Conservation (phyloP, 2,797 vertebrate species). For the Silurus lanzhouensis region DNA sequence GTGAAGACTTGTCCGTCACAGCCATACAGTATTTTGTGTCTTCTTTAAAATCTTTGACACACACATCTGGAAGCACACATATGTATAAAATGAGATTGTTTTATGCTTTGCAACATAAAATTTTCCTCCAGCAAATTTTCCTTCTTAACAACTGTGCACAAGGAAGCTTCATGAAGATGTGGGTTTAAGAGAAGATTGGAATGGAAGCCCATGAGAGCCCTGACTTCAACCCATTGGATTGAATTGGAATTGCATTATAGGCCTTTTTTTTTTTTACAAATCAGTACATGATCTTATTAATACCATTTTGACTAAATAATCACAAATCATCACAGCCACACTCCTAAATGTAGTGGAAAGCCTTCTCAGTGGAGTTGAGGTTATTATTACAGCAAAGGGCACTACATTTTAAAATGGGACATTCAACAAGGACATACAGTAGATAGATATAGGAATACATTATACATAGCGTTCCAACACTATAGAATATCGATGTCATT, state of each 20-base stretch:
- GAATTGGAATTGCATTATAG: neutral
- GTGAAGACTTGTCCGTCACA: neutral
- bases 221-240: neutral
- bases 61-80: neutral
- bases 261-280: neutral
- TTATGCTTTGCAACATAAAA: neutral
- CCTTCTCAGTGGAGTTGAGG: neutral
- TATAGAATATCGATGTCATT: neutral
- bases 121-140: too few species aligned
- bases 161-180: neutral
- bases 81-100: neutral
- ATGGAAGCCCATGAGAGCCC: neutral
- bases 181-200: neutral
- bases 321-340: neutral
- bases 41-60: neutral
- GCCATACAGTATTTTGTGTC: neutral
- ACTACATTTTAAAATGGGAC: neutral
- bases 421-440: neutral
- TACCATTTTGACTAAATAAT: neutral
- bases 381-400: neutral
- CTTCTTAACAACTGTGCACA: neutral
- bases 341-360: neutral
- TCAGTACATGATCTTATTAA: neutral
- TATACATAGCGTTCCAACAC: neutral
- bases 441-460: too few species aligned